phyloP scores from a whole-genome alignment of 2,113 vertebrate species.

The Phycodurus eques region DNA sequence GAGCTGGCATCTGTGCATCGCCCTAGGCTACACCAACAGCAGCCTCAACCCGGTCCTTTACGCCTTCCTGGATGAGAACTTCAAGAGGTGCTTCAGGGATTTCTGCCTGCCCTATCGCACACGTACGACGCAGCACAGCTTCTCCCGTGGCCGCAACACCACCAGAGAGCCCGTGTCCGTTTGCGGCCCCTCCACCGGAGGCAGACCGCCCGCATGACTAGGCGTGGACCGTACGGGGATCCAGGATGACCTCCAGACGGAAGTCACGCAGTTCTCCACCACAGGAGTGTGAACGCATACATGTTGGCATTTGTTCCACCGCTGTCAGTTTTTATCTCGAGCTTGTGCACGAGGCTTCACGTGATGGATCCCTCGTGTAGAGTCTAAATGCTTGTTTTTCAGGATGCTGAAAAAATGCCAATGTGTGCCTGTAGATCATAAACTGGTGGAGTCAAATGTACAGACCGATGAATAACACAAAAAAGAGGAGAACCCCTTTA shows the following conservation, averaged over 20 bases:
- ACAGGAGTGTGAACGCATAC: conserved; percentile 46
- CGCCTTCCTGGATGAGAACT: conserved; percentile 94
- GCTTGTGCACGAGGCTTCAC: conserved; percentile 10
- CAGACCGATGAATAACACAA: neutral
- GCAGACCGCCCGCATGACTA: conserved; percentile 80
- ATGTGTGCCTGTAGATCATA: conserved; percentile 7
- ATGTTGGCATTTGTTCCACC: neutral
- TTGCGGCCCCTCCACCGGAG: conserved; percentile 69
- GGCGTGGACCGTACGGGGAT: conserved; percentile 58
- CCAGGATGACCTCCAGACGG: conserved; percentile 61
- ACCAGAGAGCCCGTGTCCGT: conserved; percentile 77
- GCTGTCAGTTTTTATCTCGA: neutral
- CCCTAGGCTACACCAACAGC: conserved; percentile 95
- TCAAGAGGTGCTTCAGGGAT: conserved; percentile 93
- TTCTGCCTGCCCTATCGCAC: conserved; percentile 84
- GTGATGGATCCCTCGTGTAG: neutral
- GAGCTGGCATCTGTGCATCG: conserved; percentile 93
- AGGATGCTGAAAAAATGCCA: conserved; percentile 15
- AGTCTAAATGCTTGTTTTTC: conserved; percentile 2
- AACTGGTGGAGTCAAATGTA: neutral
- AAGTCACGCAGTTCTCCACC: conserved; percentile 54
- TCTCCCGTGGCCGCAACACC: conserved; percentile 76
- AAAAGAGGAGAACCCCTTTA: neutral
- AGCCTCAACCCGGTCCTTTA: conserved; percentile 96
- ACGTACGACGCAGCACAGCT: conserved; percentile 76